phyloP scores from a whole-genome alignment of 2,797 vertebrate species.

The Coranthus polyacanthus region DNA sequence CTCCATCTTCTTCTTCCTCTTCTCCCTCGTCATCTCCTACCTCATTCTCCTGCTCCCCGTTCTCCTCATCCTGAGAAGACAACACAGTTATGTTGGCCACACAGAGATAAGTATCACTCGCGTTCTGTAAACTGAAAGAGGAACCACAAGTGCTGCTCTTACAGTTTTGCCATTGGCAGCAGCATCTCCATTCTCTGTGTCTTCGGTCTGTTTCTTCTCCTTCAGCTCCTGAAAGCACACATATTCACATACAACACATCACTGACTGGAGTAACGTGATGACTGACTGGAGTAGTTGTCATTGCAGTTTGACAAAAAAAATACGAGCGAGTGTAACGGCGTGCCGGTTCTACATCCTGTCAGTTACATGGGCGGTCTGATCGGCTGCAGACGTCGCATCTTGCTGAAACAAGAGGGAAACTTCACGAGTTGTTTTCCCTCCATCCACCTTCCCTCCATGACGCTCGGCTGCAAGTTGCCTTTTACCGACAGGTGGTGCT shows the following conservation, averaged over 20 bases:
- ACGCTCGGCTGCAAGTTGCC: slow-evolving; percentile 22
- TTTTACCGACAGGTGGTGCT: slow-evolving; percentile 61
- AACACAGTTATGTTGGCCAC: slow-evolving; percentile 16
- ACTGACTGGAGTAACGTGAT: too few species aligned
- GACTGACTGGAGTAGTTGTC: too few species aligned
- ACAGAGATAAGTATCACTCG: neutral
- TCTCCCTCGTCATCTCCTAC: slow-evolving; percentile 94
- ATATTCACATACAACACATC: slow-evolving; percentile 2
- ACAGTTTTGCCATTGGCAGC: slow-evolving; percentile 91
- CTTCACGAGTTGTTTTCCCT: slow-evolving; percentile 10
- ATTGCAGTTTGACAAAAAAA: too few species aligned
- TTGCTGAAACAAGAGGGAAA: slow-evolving; percentile 7
- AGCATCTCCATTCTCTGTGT: slow-evolving; percentile 91
- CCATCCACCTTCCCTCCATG: slow-evolving; percentile 20
- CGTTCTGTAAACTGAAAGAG: neutral
- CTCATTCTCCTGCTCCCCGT: slow-evolving; percentile 92
- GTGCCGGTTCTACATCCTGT: too few species aligned
- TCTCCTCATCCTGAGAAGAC: slow-evolving; percentile 88
- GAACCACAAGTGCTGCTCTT: slow-evolving; percentile 16
- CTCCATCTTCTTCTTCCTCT: slow-evolving; percentile 91
- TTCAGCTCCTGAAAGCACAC: slow-evolving; percentile 88
- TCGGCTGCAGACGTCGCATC: neutral
- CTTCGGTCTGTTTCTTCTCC: slow-evolving; percentile 92
- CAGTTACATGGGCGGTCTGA: neutral
- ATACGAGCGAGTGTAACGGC: too few species aligned